A percentile compares a stretch with the other conserved stretches of the same genome.
These are phyloP conservation scores for Acrocephalus scirpaceus DNA, from an alignment of 2,797 vertebrate genomes.

Conservation along the genomic window DNA sequence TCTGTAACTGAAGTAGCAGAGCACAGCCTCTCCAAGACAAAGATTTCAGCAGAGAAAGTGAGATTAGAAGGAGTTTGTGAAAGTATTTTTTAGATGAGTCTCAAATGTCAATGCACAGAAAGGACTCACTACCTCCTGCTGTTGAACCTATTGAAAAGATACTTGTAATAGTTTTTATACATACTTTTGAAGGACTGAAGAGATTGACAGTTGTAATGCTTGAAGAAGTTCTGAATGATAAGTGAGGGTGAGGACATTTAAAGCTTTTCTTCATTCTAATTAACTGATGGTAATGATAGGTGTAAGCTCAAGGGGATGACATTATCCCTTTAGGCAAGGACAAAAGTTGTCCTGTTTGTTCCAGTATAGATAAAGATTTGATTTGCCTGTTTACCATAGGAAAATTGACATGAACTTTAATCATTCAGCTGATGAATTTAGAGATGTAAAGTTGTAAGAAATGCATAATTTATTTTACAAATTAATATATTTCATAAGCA, in stretches of 20 bases:
- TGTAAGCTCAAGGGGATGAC: slow-evolving; percentile 79
- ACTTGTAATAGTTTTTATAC: slow-evolving; percentile 12
- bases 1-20: background rate
- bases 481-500: slow-evolving; percentile 56
- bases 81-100: slow-evolving; percentile 23
- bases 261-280: slow-evolving; percentile 82
- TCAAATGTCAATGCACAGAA: slow-evolving; percentile 34
- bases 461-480: slow-evolving; percentile 58
- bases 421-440: slow-evolving; percentile 59
- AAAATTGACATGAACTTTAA: slow-evolving; percentile 63
- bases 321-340: slow-evolving; percentile 75
- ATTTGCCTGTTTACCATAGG: slow-evolving; percentile 51
- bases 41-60: background rate
- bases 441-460: slow-evolving; percentile 54
- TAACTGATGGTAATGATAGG: slow-evolving; percentile 83
- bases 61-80: background rate
- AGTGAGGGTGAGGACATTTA: slow-evolving; percentile 78
- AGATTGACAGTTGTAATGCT: slow-evolving; percentile 74
- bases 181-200: slow-evolving; percentile 53
- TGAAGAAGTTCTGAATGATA: slow-evolving; percentile 79
- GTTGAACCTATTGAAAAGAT: background rate
- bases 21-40: background rate
- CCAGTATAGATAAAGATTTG: slow-evolving; percentile 63
- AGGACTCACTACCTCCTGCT: background rate
- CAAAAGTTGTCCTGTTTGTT: slow-evolving; percentile 69